Conservation (phyloP, 2,797 vertebrate genomes). For the Podarcis siculus region DNA sequence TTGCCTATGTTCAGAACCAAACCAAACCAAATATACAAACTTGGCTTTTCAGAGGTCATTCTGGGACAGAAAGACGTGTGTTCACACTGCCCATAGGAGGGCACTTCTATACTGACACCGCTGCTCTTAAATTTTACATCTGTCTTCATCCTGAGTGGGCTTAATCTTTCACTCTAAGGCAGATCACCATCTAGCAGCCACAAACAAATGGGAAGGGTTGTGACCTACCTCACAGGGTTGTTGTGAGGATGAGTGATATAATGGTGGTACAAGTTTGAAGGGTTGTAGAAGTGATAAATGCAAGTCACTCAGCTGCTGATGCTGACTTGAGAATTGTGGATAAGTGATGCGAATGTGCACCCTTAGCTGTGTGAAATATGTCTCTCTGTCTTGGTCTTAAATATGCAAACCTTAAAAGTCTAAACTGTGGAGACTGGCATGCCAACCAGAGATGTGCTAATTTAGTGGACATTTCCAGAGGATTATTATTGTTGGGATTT, state of each 20-base stretch:
- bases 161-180: background rate
- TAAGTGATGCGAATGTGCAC: conserved; percentile 27
- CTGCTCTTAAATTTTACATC: background rate
- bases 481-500: conserved; percentile 50
- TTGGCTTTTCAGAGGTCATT: background rate
- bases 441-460: background rate
- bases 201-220: background rate
- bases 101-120: background rate
- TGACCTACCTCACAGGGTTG: background rate
- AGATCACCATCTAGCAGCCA: background rate
- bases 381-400: conserved; percentile 39
- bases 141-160: background rate
- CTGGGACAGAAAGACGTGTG: background rate
- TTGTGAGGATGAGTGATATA: background rate
- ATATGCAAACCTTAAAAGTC: conserved; percentile 24
- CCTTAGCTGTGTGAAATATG: background rate
- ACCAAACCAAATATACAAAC: background rate
- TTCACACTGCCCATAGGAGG: background rate
- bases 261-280: background rate
- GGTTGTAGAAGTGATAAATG: background rate
- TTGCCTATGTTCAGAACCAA: background rate
- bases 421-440: conserved; percentile 39
- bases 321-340: conserved; percentile 15
- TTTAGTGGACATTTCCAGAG: conserved; percentile 47
- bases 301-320: conserved; percentile 28